Percentiles rank a stretch among this genome's conserved stretches.
These are phyloP conservation scores for Pseudopleuronectes americanus DNA, from an alignment of 2,797 vertebrate species.

Conservation along the genomic window DNA sequence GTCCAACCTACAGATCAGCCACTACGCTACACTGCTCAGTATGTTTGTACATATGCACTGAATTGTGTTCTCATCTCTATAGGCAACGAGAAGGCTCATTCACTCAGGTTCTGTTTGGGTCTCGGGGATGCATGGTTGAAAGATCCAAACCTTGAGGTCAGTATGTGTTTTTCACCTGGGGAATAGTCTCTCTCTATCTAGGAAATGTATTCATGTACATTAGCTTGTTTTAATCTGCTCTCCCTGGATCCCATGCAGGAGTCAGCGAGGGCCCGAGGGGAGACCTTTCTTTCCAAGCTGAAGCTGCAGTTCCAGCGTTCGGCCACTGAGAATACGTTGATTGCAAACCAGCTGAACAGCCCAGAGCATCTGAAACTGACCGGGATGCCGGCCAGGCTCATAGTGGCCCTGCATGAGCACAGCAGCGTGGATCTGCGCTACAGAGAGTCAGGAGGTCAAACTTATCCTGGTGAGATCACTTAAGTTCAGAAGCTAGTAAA, in stretches of 20 bases:
- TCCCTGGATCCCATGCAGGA: conserved; percentile 61
- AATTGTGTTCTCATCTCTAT: conserved; percentile 21
- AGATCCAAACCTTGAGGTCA: conserved; percentile 86
- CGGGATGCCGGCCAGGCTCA: conserved; percentile 88
- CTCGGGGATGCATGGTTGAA: conserved; percentile 91
- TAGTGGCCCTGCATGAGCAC: conserved; percentile 90
- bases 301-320: conserved; percentile 88
- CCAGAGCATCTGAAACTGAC: conserved; percentile 85
- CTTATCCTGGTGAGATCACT: conserved; percentile 87
- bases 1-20: conserved; percentile 68
- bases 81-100: conserved; percentile 91
- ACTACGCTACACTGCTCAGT: neutral
- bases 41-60: neutral
- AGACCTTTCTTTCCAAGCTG: conserved; percentile 88
- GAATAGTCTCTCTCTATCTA: neutral
- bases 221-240: neutral
- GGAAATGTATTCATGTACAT: neutral
- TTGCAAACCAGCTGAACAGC: conserved; percentile 81
- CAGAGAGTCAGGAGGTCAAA: conserved; percentile 80
- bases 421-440: conserved; percentile 87
- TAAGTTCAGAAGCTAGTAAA: neutral
- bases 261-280: conserved; percentile 75
- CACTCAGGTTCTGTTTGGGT: conserved; percentile 90
- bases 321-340: conserved; percentile 90
- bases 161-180: conserved; percentile 20